Conservation (phyloP, 2,888 invertebrate genomes). For the Malachius bipustulatus region DNA sequence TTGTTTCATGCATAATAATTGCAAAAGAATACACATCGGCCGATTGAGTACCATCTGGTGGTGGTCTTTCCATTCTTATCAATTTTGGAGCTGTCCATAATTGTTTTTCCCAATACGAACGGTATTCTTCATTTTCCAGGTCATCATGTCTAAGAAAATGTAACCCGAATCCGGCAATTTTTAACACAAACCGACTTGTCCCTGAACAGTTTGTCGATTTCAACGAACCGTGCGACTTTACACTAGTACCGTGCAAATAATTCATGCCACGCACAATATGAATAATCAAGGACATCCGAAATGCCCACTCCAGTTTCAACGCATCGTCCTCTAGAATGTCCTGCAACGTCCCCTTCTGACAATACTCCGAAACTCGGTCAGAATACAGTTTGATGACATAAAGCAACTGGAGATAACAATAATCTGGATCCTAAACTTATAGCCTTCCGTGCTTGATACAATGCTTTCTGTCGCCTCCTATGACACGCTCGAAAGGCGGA, state of each 20-base stretch:
- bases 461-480: no score
- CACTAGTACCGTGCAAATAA: slow-evolving; percentile 81
- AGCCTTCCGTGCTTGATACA: no score
- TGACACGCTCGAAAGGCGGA: no score
- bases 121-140: slow-evolving; percentile 43
- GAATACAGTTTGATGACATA: slow-evolving; percentile 81
- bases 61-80: slow-evolving; percentile 49
- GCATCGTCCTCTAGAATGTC: slow-evolving; percentile 89
- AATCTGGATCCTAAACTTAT: no score
- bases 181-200: slow-evolving; percentile 90
- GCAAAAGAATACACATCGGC: slow-evolving; percentile 94
- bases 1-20: slow-evolving; percentile 88
- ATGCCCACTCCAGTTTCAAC: slow-evolving; percentile 86
- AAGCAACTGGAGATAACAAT: no score
- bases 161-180: slow-evolving; percentile 94
- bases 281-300: slow-evolving; percentile 86
- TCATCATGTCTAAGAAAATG: slow-evolving; percentile 60
- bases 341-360: slow-evolving; percentile 85
- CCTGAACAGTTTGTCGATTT: slow-evolving; percentile 98
- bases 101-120: slow-evolving; percentile 71
- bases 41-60: slow-evolving; percentile 67
- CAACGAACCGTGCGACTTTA: slow-evolving; percentile 85
- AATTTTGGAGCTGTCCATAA: slow-evolving; percentile 91
- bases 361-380: slow-evolving; percentile 89
- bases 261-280: slow-evolving; percentile 94